Evolutionary conservation across 1,140 invertebrate genomes (phyloP), one percentile per base, ranked within the genome.

Genomic region (Philopotamus ludificatus): DNA sequence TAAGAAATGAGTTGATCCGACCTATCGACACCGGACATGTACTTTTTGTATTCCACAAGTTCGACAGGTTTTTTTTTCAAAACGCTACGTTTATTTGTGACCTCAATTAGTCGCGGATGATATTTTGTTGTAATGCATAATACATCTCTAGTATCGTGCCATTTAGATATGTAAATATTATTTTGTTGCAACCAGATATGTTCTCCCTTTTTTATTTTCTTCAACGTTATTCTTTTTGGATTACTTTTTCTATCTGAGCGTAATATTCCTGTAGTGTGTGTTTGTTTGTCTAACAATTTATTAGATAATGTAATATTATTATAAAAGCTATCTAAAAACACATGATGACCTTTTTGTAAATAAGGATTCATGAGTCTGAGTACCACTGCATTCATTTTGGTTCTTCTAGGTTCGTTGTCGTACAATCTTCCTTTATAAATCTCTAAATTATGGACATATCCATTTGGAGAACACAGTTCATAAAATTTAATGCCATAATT

Each of bases 271-370:
- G 53, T 71, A 16, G 63, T 39, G 51, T 73, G 66, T 21, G 64
- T 72, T 54, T 71, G 71, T 10, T 70, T 57, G 49, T 55, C 70
- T 0, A 73, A 47, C 53, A 72, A 66, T 63, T 70, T 68, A 22
- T 71, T 28, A 18, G 66, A 68, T 20, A 74, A 57, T 21, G 42
- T 55, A 9, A 70, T 28, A 54, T 63, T 71, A 42, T 73, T 73
- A 49, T 73, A 74, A 67, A 50, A 76, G 44, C 73, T 74, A 26
- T 74, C 72, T 71, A 74, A 74, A 51, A 61, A 73, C 9, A 76
- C 23, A 65, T 71, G 65, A 49, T 74, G 72, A 3, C 74, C 73
- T 60, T 70, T 65, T 15, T 71, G 26, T 4, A 76, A 18, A 42
- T 71, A 71, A 45, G 72, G 65, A 51, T 70, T 50, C 53, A 73